Evolutionary conservation across 2,113 vertebrate genomes (phyloP).

Genomic region (Barbus barbus): DNA sequence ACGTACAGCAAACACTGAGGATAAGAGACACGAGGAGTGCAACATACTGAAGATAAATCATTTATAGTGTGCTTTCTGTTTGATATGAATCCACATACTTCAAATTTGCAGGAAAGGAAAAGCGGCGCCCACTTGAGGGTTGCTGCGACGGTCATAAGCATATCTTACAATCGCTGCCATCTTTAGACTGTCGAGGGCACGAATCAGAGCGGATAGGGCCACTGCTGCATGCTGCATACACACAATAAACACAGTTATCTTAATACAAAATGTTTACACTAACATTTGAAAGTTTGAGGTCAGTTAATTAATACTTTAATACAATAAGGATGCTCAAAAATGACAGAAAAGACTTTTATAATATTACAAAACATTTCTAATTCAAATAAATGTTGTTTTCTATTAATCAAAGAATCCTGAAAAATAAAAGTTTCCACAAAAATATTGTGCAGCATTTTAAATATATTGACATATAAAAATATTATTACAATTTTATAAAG

Average conservation of each 20-base stretch:
- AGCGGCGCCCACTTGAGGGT: slow-evolving; percentile 91
- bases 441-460: neutral
- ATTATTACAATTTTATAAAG: too few species aligned
- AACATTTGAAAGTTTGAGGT: neutral
- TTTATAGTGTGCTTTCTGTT: neutral
- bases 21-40: neutral
- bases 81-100: slow-evolving; percentile 76
- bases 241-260: neutral
- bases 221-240: slow-evolving; percentile 82
- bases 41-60: neutral
- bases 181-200: slow-evolving; percentile 82
- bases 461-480: neutral
- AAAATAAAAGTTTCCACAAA: neutral
- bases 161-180: slow-evolving; percentile 92
- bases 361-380: neutral
- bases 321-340: neutral
- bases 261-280: neutral
- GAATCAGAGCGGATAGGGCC: slow-evolving; percentile 88
- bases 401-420: too few species aligned
- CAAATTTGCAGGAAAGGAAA: slow-evolving; percentile 86
- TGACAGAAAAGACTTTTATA: neutral
- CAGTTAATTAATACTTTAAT: neutral
- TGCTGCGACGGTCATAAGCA: slow-evolving; percentile 78
- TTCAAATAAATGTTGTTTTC: too few species aligned
- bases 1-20: slow-evolving; percentile 89